Percentiles rank a stretch among this genome's conserved stretches.
phyloP scores from a whole-genome alignment of 2,113 vertebrate species.

The Proterorhinus semilunaris region DNA sequence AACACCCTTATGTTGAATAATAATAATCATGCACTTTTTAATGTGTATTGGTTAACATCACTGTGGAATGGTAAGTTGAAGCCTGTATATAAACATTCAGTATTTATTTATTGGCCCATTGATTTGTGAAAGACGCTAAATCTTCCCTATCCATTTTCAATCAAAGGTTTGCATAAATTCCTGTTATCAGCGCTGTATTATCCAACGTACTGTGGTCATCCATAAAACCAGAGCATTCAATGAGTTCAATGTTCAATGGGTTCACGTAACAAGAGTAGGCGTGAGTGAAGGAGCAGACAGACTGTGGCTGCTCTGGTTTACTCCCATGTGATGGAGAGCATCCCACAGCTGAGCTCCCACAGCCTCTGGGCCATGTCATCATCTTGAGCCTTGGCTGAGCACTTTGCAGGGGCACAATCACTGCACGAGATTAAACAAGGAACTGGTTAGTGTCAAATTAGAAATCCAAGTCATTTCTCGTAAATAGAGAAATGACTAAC shows the following conservation, averaged over 20 bases:
- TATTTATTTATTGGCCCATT: too few relatives aligned
- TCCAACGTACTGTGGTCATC: neutral
- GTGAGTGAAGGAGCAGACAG: neutral
- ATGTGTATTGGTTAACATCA: too few relatives aligned
- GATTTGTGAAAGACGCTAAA: too few relatives aligned
- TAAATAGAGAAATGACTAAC: too few relatives aligned
- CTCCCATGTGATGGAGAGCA: slow-evolving; percentile 73
- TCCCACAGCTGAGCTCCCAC: slow-evolving; percentile 76
- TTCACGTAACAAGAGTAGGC: too few relatives aligned
- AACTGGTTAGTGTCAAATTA: accelerated
- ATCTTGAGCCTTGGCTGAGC: slow-evolving; percentile 61
- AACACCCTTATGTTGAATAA: too few relatives aligned
- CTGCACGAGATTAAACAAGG: slow-evolving; percentile 46
- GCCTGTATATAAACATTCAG: too few relatives aligned
- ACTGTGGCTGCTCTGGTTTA: slow-evolving; percentile 22
- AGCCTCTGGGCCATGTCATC: slow-evolving; percentile 69
- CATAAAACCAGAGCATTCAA: neutral
- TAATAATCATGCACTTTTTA: too few relatives aligned
- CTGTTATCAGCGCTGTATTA: neutral
- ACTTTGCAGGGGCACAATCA: slow-evolving; percentile 72
- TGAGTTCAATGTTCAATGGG: too few relatives aligned
- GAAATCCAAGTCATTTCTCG: too few relatives aligned
- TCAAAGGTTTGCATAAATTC: neutral
- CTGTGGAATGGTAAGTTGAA: too few relatives aligned
- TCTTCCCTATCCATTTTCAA: too few relatives aligned